Percentiles rank a stretch among this genome's conserved stretches.
Evolutionary conservation across 2,888 invertebrate species (phyloP).

Genomic region (Dendrolimus houi): DNA sequence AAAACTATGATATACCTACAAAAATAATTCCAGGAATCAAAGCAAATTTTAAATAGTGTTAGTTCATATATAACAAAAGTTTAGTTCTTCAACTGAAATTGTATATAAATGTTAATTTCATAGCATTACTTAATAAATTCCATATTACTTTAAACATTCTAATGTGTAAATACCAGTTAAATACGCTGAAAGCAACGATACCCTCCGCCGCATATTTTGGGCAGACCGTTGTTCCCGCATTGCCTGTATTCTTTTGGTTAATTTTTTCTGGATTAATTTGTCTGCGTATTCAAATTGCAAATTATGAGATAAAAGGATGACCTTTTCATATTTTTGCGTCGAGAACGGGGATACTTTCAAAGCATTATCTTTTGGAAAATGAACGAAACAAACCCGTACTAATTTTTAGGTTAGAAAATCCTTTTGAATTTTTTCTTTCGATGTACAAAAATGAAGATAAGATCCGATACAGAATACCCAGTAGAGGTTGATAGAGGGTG

Average conservation of each 20-base stretch:
- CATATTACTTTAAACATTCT: neutral
- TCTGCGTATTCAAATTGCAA: slow-evolving; percentile 72
- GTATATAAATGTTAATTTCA: too few relatives aligned
- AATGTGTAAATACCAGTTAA: neutral
- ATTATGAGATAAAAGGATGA: slow-evolving; percentile 63
- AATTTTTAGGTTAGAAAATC: neutral
- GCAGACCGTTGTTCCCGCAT: slow-evolving; percentile 40
- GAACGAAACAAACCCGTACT: slow-evolving; percentile 6
- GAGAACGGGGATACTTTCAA: slow-evolving; percentile 11
- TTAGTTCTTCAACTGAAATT: too few relatives aligned
- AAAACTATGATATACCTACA: too few relatives aligned
- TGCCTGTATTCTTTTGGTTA: slow-evolving; percentile 54
- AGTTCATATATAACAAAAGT: neutral
- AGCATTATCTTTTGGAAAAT: neutral
- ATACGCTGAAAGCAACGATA: slow-evolving; percentile 31
- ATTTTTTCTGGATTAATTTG: slow-evolving; percentile 68
- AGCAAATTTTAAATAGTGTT: neutral
- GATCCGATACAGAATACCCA: neutral
- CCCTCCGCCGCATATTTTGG: slow-evolving; percentile 54
- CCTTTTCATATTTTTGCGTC: slow-evolving; percentile 42
- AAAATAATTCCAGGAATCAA: too few relatives aligned
- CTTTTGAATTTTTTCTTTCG: neutral
- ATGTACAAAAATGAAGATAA: slow-evolving; percentile 6
- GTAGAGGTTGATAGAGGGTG: slow-evolving; percentile 34
- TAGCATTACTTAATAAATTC: too few relatives aligned